phyloP scores from a whole-genome alignment of 2,797 vertebrate species.

The Calcarius lapponicus region DNA sequence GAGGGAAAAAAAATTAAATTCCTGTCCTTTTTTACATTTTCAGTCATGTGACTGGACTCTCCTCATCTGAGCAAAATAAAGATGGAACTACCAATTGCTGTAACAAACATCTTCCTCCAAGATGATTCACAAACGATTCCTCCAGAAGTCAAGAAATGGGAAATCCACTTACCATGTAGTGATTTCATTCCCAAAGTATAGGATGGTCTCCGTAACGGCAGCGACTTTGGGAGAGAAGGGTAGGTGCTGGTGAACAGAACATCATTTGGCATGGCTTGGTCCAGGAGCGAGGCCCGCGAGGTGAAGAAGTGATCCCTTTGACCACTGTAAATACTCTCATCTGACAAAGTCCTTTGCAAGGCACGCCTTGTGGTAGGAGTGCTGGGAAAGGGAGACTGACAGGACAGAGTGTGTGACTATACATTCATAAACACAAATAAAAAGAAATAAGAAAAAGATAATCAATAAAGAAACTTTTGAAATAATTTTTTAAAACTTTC shows the following conservation, averaged over 20 bases:
- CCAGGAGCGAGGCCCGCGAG: slow-evolving; percentile 80
- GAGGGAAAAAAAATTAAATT: not conserved
- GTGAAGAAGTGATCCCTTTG: slow-evolving; percentile 88
- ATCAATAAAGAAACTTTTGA: slow-evolving; percentile 21
- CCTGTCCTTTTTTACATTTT: not conserved
- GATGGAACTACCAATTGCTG: not conserved
- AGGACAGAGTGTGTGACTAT: slow-evolving; percentile 69
- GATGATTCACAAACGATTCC: not conserved
- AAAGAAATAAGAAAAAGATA: slow-evolving; percentile 34
- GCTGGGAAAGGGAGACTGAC: slow-evolving; percentile 87
- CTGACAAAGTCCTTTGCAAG: slow-evolving; percentile 93
- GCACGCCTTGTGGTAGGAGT: slow-evolving; percentile 84
- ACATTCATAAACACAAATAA: slow-evolving; percentile 34
- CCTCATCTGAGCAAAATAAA: not conserved
- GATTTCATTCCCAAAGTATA: slow-evolving; percentile 94
- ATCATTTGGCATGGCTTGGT: slow-evolving; percentile 88
- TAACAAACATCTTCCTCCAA: not conserved
- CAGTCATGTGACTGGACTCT: not conserved
- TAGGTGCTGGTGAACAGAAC: slow-evolving; percentile 94
- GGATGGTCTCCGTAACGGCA: slow-evolving; percentile 83
- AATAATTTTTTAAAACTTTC: not conserved
- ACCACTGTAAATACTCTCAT: slow-evolving; percentile 96
- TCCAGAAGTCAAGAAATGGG: not conserved
- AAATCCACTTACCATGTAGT: slow-evolving; percentile 81
- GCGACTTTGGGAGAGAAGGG: slow-evolving; percentile 86